Evolutionary conservation across 2,113 vertebrate species (phyloP), one percentile per base, ranked within the genome.

Genomic region (Rissa tridactyla): DNA sequence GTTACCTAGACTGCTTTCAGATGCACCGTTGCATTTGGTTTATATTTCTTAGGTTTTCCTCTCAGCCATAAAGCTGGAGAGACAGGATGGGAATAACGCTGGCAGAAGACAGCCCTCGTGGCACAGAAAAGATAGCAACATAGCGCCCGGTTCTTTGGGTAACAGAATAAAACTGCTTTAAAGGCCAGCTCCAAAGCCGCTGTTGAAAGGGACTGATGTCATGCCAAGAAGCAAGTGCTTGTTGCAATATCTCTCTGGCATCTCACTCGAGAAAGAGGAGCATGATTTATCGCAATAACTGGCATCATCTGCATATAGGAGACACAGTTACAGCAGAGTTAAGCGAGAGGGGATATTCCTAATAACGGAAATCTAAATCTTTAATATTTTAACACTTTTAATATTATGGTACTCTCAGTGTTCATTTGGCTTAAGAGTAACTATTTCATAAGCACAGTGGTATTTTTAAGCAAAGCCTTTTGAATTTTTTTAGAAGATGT

Each of bases 1-100:
- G 18, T 86, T 95, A 86, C 89, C 91, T 89, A 66, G 84, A 38
- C 54, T 87, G 91, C 82, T 92, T 82, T 95, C 89, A 89, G 70
- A 79, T 23, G 46, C 54, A 38, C 51, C 77, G 2, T 36, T 92
- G 92, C 70, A 55, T 73, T 95, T 85, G 46, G 29, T 32, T 95
- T 85, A 15, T 46, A 70, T 91, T 94, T 82, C 78, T 72, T 61
- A 49, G 29, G 32, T 65, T 92, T 96, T 89, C 61, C 82, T 65
- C 86, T 62, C 44, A 89, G 81, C 36, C 54, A 34, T 11, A 52
- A 57, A 82, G 77, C 47, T 70, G 71, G 76, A 93, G 77, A 92
- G 44, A 71, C 13, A 27, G 26, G 9, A 40, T 62, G 34, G 66
- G 21, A 82, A 30, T 13, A n/a, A 58, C 0, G 0, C 36, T 44